Evolutionary conservation across 2,797 vertebrate species (phyloP).

Genomic region (Miichthys miiuy): DNA sequence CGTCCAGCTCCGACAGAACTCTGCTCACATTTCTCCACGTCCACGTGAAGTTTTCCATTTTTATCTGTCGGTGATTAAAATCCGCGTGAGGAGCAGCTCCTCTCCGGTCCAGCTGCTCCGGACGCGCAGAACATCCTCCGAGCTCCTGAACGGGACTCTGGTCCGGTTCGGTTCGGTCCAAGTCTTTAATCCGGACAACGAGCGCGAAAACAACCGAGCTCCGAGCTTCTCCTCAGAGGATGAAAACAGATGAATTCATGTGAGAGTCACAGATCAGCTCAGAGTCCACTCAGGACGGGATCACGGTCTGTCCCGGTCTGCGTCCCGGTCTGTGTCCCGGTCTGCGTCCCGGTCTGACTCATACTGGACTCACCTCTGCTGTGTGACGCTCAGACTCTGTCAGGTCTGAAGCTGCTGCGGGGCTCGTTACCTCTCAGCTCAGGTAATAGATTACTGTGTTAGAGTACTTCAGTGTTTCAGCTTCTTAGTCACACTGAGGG

Average conservation of each 20-base stretch:
- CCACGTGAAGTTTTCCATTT: slow-evolving; percentile 73
- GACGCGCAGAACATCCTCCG: slow-evolving; percentile 15
- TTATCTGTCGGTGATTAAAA: not conserved
- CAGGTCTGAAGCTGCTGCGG: slow-evolving; percentile 15
- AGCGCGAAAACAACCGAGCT: too few species aligned
- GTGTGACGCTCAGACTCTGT: slow-evolving; percentile 2
- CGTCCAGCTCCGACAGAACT: slow-evolving; percentile 70
- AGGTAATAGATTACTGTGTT: slow-evolving; percentile 33
- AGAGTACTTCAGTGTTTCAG: too few species aligned
- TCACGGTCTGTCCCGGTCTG: too few species aligned
- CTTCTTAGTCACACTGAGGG: too few species aligned
- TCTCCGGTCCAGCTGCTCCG: not conserved
- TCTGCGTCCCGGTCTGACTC: slow-evolving; percentile 15
- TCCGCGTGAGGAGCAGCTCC: fast-evolving
- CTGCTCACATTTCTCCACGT: slow-evolving; percentile 69
- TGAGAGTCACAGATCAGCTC: too few species aligned
- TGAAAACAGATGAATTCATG: too few species aligned
- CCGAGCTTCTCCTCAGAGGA: too few species aligned
- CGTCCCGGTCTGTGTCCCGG: too few species aligned
- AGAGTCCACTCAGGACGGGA: too few species aligned
- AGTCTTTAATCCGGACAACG: too few species aligned
- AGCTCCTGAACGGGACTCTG: not conserved
- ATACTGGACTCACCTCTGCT: slow-evolving; percentile 10
- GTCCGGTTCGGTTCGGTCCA: too few species aligned
- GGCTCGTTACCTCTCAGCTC: not conserved